Conservation (phyloP, 2,888 invertebrate genomes). For the Erebia aethiops region DNA sequence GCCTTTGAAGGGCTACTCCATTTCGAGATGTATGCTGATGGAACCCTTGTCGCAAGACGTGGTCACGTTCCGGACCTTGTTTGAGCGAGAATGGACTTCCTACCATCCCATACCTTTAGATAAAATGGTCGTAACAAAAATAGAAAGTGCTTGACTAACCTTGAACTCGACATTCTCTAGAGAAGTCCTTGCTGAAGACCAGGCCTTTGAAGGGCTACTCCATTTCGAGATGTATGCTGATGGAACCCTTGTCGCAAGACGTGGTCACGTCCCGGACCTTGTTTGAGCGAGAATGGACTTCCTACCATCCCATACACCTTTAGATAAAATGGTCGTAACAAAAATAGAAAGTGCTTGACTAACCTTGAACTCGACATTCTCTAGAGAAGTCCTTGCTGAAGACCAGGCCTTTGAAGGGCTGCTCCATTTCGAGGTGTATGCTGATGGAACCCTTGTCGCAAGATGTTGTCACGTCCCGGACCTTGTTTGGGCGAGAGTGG, state of each 20-base stretch:
- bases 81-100: no score
- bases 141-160: slow-evolving; percentile 60
- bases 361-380: slow-evolving; percentile 86
- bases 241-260: slow-evolving; percentile 47
- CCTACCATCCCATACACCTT: no score
- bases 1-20: slow-evolving; percentile 87
- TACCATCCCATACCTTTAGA: no score
- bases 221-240: slow-evolving; percentile 85
- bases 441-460: slow-evolving; percentile 86
- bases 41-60: slow-evolving; percentile 43
- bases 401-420: slow-evolving; percentile 87
- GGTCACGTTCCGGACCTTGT: no score
- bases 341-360: not conserved
- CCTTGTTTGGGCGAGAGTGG: slow-evolving; percentile 74
- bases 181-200: slow-evolving; percentile 89
- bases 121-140: not conserved
- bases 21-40: slow-evolving; percentile 84
- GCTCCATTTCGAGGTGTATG: slow-evolving; percentile 83
- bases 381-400: slow-evolving; percentile 90
- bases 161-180: slow-evolving; percentile 86
- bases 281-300: no score
- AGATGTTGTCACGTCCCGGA: slow-evolving; percentile 82
- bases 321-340: not conserved
- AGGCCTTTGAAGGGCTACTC: slow-evolving; percentile 87
- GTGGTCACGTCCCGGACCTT: no score